These are phyloP conservation scores for Schizopygopsis malacanthus DNA, from an alignment of 2,797 vertebrate genomes.

Conservation along the genomic window DNA sequence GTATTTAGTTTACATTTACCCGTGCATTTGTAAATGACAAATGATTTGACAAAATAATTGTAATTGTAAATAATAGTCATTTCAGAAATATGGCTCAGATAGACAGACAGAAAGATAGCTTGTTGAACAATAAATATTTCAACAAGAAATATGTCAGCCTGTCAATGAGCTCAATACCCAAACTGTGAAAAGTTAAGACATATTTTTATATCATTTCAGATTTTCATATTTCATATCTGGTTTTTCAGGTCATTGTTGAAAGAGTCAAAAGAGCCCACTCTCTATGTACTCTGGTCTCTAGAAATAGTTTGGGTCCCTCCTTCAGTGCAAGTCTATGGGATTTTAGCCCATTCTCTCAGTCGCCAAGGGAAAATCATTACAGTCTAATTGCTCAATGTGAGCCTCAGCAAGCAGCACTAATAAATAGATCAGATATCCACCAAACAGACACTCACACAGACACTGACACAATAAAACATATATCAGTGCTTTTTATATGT, in stretches of 20 bases:
- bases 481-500: not conserved
- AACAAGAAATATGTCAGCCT: no score
- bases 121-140: no score
- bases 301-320: not conserved
- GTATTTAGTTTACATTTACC: not conserved
- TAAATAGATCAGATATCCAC: conserved; percentile 8
- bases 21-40: no score
- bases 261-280: not conserved
- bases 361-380: conserved; percentile 4
- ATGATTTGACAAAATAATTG: no score
- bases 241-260: not conserved
- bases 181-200: not conserved
- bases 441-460: not conserved
- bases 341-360: not conserved
- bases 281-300: not conserved
- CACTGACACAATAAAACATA: conserved; percentile 7
- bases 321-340: not conserved
- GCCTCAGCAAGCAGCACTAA: not conserved
- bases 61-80: no score
- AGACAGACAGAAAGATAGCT: no score
- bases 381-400: not conserved
- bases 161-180: not conserved
- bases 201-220: not conserved
- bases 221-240: not conserved
- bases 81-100: no score